Evolutionary conservation across 2,888 invertebrate species (phyloP), one percentile per base, ranked within the genome.

Genomic region (Drosophila ustulata): DNA sequence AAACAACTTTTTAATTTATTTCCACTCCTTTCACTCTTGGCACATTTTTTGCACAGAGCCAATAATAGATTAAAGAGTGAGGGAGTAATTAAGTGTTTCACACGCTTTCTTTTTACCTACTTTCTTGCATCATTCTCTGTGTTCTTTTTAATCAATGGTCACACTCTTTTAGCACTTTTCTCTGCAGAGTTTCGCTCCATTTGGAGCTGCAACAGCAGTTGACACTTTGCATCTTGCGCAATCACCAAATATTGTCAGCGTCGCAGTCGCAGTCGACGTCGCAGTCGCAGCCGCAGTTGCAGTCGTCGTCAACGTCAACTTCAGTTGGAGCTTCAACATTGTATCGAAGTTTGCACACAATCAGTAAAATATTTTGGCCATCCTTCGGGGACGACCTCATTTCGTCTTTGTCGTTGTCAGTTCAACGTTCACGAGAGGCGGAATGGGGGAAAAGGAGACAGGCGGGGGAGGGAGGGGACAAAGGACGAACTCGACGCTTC

Each of bases 171-270:
- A n/a, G 7, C 39, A 47, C 57, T 50, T 58, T 55, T 75, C 59
- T 50, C 23, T 51, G 43, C 64, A 43, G 25, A 37, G 62, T 25
- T 32, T 50, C 25, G 37, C 61, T 58, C 25, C 55, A 45, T 58
- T 66, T 59, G 55, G 34, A 56, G 34, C 46, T 37, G 65, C 67
- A 70, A 58, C 64, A 78, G 62, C 62, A 78, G 78, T 86, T 85
- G 85, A 89, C 85, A 89, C 85, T 85, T 86, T 86, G 89, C 89
- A 89, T 86, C 88, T 88, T 88, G 88, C 80, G 85, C 89, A 85
- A 89, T 89, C 89, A 84, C 85, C 89, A 87, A 86, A 85, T 85
- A 87, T 89, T 87, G 87, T 78, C 84, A 81, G 70, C 72, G 71
- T 73, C 68, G 30, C 9, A 7, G 81, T 52, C 53, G 67, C 66